Evolutionary conservation across 1,140 invertebrate genomes (phyloP).

Genomic region (Cydia pomonella): DNA sequence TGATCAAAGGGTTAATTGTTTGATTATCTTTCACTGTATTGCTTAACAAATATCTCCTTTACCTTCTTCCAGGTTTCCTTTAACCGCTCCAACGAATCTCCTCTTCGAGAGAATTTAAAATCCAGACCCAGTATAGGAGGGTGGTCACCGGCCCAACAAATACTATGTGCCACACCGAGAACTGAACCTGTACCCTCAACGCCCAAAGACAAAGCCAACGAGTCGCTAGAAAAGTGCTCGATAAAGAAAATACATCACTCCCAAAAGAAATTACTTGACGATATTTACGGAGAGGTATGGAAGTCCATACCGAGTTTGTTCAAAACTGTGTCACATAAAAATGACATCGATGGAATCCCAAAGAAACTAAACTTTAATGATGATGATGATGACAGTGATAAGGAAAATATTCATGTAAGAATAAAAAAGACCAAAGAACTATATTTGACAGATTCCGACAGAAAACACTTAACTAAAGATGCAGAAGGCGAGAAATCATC

Average conservation of each 20-base stretch:
- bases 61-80: slow-evolving; percentile 57
- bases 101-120: slow-evolving; percentile 42
- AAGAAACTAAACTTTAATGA: slow-evolving; percentile 65
- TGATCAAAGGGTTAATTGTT: background rate
- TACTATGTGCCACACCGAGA: slow-evolving; percentile 63
- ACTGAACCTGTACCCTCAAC: slow-evolving; percentile 59
- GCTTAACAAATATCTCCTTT: background rate
- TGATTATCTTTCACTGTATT: too few species aligned
- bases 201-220: slow-evolving; percentile 61
- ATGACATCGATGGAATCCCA: slow-evolving; percentile 51
- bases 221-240: slow-evolving; percentile 65
- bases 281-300: slow-evolving; percentile 72
- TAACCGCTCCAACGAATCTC: slow-evolving; percentile 49
- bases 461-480: slow-evolving; percentile 47
- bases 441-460: slow-evolving; percentile 56
- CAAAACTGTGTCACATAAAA: slow-evolving; percentile 55
- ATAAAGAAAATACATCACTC: slow-evolving; percentile 67
- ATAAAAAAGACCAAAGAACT: slow-evolving; percentile 55
- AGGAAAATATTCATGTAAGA: slow-evolving; percentile 59
- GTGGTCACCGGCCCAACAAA: slow-evolving; percentile 72
- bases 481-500: slow-evolving; percentile 56
- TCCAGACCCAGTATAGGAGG: slow-evolving; percentile 60
- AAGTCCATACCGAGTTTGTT: slow-evolving; percentile 68
- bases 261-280: slow-evolving; percentile 67
- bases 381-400: slow-evolving; percentile 69